Base-by-base conservation (phyloP, 2,888 invertebrate species). In the Ellobium chinense region DNA sequence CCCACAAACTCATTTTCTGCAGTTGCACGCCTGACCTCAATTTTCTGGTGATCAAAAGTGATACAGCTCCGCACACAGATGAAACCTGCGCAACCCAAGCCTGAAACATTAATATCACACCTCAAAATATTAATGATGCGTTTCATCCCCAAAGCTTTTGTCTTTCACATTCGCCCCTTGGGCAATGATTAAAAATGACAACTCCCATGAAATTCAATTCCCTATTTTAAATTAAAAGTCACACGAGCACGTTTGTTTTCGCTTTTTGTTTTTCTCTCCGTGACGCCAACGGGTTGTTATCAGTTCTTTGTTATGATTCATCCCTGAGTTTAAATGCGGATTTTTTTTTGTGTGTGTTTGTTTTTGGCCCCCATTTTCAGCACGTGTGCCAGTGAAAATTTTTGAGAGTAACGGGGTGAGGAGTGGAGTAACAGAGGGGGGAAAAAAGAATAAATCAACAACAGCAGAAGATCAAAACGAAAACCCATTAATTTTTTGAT, bases 121-220 rank as follows among this genome's bases (percentile, higher is more conserved):
- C n/a, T n/a, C n/a, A n/a, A n/a, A n/a, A n/a, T n/a, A n/a, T n/a
- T n/a, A n/a, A n/a, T n/a, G n/a, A n/a, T n/a, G n/a, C n/a, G n/a
- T n/a, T n/a, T n/a, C n/a, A n/a, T n/a, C n/a, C n/a, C n/a, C n/a
- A 62, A 62, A 14, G 24, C 21, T 24, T 5, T 24, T n/a, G n/a
- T 60, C 9, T 14, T n/a, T 5, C 60, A 9, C n/a, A n/a, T 60
- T 60, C 60, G n/a, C 9, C 34, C 5, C 31, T n/a, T 5, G 36
- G 14, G 39, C 37, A 21, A 69, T 29, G n/a, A 24, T 46, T 69
- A 7, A 46, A 46, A 39, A 69, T 37, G 69, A 46, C 39, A 73
- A 36, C 73, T 34, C 1, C 27, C 39, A 74, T 74, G 36, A 74
- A 63, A 63, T 63, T 74, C 60, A 74, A 63, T 63, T 74, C 39